phyloP scores from a whole-genome alignment of 2,888 invertebrate genomes.

The Drosophila kuntzei region DNA sequence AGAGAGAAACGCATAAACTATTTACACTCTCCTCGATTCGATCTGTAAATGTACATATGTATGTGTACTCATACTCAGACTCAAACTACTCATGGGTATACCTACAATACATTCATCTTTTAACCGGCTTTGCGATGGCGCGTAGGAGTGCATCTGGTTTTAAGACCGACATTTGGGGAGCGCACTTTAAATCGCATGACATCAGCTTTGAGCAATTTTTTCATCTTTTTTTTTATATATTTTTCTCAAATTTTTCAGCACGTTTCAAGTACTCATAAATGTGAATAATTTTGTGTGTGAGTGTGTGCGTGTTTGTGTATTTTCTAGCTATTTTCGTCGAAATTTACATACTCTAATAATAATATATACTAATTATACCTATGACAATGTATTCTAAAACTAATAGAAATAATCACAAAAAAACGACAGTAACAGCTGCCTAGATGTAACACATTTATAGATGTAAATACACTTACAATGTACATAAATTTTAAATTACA shows the following conservation, averaged over 20 bases:
- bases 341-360: conserved; percentile 26
- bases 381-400: not conserved
- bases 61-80: not conserved
- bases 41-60: not conserved
- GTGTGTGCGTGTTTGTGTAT: not conserved
- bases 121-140: conserved; percentile 67
- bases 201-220: conserved; percentile 56
- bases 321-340: conserved; percentile 23
- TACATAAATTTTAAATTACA: too few species aligned
- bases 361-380: conserved; percentile 20
- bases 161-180: conserved; percentile 38
- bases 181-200: conserved; percentile 55
- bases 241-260: conserved; percentile 34
- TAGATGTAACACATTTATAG: not conserved
- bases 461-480: too few species aligned
- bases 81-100: conserved; percentile 3
- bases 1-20: conserved; percentile 27
- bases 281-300: not conserved
- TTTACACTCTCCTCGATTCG: conserved; percentile 31
- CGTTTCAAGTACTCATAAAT: conserved; percentile 37
- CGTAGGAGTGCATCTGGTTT: conserved; percentile 82
- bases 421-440: not conserved
- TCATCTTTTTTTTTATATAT: not conserved
- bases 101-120: conserved; percentile 15
- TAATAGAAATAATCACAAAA: conserved; percentile 3